Evolutionary conservation across 2,888 invertebrate genomes (phyloP).

Genomic region (Lapara coniferarum): DNA sequence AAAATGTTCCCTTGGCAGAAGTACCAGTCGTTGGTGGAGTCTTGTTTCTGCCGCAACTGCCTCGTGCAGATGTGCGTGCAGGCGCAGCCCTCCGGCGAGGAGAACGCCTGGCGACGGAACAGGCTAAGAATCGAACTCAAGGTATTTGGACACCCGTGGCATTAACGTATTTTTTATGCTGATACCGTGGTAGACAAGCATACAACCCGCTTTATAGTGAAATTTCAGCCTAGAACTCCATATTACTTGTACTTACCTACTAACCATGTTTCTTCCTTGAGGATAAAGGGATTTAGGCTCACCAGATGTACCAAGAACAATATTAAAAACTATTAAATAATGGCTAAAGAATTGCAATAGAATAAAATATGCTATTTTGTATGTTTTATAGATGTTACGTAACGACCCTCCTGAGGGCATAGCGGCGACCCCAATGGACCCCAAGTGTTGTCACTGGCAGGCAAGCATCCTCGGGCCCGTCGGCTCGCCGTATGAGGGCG

Average conservation of each 20-base stretch:
- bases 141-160: constrained; percentile 46
- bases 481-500: constrained; percentile 97
- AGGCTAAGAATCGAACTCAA: constrained; percentile 90
- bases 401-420: constrained; percentile 94
- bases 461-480: constrained; percentile 95
- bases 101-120: constrained; percentile 92
- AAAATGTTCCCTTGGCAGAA: constrained; percentile 66
- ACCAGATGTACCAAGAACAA: too few relatives aligned
- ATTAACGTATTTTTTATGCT: not conserved
- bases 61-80: constrained; percentile 92
- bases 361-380: not conserved
- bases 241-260: too few relatives aligned
- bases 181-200: too few relatives aligned
- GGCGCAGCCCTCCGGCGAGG: constrained; percentile 86
- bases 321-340: too few relatives aligned
- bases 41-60: constrained; percentile 94
- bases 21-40: constrained; percentile 87
- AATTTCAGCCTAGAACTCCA: too few relatives aligned
- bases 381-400: constrained; percentile 79
- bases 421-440: constrained; percentile 91
- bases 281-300: too few relatives aligned
- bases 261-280: too few relatives aligned
- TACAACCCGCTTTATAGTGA: too few relatives aligned
- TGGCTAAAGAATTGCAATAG: too few relatives aligned
- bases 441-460: constrained; percentile 95